Evolutionary conservation across 2,797 vertebrate species (phyloP), one percentile per base, ranked within the genome.

Genomic region (Hafferia zeledoni): DNA sequence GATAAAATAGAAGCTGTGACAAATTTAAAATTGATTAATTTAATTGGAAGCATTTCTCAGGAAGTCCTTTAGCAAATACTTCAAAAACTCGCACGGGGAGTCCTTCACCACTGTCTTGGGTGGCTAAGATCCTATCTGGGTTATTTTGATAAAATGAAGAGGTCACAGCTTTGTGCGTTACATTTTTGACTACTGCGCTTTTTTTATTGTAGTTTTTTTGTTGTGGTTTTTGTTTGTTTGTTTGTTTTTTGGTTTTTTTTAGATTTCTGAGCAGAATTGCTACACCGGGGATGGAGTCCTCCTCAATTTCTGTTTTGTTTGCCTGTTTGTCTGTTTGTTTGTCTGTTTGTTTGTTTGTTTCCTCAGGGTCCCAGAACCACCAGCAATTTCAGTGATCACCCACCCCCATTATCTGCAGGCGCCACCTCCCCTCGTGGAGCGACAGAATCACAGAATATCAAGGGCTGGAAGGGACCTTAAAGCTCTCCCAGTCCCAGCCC

Each of bases 391-490:
- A 23, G 35, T 0, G 24, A 37, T 13, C 10, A 3, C 17, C 9
- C 10, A 22, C 5, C 19, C 13, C 0, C 0, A 3, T 0, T 10
- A 24, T 8, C 20, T 30, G 14, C 3, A 22, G n/a, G 13, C 2
- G 8, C 10, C 1, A 25, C 35, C 30, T 13, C 22, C 4, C 46
- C 2, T 1, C 16, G 15, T 0, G 8, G 14, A n/a, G 20, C 11
- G 23, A 15, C 1, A 43, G 23, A 57, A 30, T 5, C 44, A 9
- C 7, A 7, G 50, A 30, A 46, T 18, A 17, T 5, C 25, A 27
- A 27, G 8, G 14, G 28, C 3, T 5, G 50, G 20, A 57, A 71
- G 14, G 10, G 14, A 39, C 15, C 14, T 33, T 22, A 33, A 30
- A 50, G n/a, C 18, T 15, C 28, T 11, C 43, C 24, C 13, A n/a